A percentile compares a stretch with the other conserved stretches of the same genome.
These are phyloP conservation scores for Acrocephalus kingi DNA, from an alignment of 2,113 vertebrate genomes.

Conservation along the genomic window DNA sequence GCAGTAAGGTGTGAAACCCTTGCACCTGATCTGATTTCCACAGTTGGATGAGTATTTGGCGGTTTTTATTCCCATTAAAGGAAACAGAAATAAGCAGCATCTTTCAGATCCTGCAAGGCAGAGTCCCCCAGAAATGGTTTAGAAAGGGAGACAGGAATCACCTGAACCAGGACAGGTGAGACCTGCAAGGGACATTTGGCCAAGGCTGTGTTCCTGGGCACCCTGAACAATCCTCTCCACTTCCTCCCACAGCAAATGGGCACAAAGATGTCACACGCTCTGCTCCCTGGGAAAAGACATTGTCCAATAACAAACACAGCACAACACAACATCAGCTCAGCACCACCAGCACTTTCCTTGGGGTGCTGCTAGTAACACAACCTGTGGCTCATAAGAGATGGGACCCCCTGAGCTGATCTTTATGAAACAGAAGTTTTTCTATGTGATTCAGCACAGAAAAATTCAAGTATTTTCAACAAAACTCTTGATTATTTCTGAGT, in stretches of 20 bases:
- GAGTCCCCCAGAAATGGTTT: background rate
- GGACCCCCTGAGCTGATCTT: background rate
- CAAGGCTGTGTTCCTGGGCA: background rate
- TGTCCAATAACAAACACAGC: background rate
- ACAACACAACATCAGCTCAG: background rate
- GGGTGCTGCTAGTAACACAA: rapidly evolving
- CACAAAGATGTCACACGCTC: rapidly evolving
- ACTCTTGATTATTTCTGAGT: background rate
- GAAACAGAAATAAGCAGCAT: background rate
- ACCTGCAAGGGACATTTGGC: background rate
- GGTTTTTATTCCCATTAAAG: background rate
- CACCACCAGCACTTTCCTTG: background rate
- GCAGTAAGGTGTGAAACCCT: background rate
- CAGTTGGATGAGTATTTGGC: background rate
- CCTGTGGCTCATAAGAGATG: rapidly evolving
- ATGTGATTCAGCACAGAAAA: background rate
- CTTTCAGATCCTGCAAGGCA: background rate
- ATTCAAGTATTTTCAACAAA: background rate
- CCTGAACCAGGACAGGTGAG: background rate
- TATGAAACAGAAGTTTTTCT: background rate
- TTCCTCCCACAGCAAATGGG: rapidly evolving
- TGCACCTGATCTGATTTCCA: background rate
- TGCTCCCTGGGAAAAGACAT: background rate
- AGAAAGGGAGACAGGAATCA: background rate
- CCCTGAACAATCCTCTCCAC: background rate